Conservation (phyloP, 1,140 invertebrate genomes). For the Dendroctonus valens region DNA sequence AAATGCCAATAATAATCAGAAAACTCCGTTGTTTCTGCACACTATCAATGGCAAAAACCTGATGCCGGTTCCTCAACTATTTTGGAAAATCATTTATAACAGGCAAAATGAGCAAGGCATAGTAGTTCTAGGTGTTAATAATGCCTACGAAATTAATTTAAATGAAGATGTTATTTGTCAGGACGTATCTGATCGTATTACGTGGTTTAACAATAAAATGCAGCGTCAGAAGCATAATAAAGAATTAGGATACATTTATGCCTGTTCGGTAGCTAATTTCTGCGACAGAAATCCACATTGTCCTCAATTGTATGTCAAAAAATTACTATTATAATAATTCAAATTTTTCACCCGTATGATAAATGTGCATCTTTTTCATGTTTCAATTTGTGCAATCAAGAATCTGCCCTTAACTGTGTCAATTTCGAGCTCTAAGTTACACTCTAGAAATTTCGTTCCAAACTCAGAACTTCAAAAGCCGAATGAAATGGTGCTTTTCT, state of each 20-base stretch:
- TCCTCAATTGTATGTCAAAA: slow-evolving; percentile 53
- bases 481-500: too few relatives aligned
- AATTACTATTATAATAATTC: slow-evolving; percentile 49
- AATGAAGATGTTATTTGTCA: slow-evolving; percentile 56
- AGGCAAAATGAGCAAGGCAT: slow-evolving; percentile 53
- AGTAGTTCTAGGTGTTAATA: slow-evolving; percentile 64
- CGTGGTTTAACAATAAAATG: slow-evolving; percentile 56
- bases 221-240: slow-evolving; percentile 49
- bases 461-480: too few relatives aligned
- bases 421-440: too few relatives aligned
- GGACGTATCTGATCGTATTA: slow-evolving; percentile 55
- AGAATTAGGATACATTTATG: slow-evolving; percentile 62
- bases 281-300: slow-evolving; percentile 55
- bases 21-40: slow-evolving; percentile 14
- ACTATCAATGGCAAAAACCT: slow-evolving; percentile 41
- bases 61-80: slow-evolving; percentile 59
- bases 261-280: slow-evolving; percentile 63
- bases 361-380: too few relatives aligned
- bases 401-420: too few relatives aligned
- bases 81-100: slow-evolving; percentile 64
- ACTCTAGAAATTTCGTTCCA: too few relatives aligned
- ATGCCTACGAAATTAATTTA: slow-evolving; percentile 56
- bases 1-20: slow-evolving; percentile 25
- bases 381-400: too few relatives aligned
- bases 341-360: too few relatives aligned